A percentile compares a stretch with the other conserved stretches of the same genome.
Conservation (phyloP, 2,888 invertebrate species). For the Idaea dimidiata region DNA sequence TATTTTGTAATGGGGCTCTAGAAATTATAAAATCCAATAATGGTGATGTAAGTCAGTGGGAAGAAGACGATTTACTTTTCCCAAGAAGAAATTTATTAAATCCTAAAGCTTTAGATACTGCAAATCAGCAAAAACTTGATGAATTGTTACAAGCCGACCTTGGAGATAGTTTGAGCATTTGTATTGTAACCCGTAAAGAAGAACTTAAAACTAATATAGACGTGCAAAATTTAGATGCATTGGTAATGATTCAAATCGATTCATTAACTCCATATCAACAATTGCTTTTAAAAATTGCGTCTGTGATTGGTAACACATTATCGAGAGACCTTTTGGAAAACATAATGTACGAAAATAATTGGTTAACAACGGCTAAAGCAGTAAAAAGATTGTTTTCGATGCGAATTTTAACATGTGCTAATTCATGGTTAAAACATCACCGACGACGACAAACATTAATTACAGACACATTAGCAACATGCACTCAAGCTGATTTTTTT, state of each 20-base stretch:
- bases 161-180: constrained; percentile 51
- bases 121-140: constrained; percentile 54
- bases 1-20: constrained; percentile 71
- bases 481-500: constrained; percentile 26
- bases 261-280: constrained; percentile 82
- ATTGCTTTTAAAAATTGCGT: constrained; percentile 80
- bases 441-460: constrained; percentile 32
- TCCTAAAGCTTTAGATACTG: constrained; percentile 55
- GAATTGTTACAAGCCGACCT: constrained; percentile 45
- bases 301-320: constrained; percentile 79
- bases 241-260: constrained; percentile 78
- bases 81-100: constrained; percentile 51
- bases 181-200: constrained; percentile 56
- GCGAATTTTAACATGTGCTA: constrained; percentile 79
- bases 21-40: constrained; percentile 53
- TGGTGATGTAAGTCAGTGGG: constrained; percentile 45
- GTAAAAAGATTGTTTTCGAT: constrained; percentile 79
- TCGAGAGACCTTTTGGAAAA: constrained; percentile 75
- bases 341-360: constrained; percentile 77
- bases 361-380: constrained; percentile 70
- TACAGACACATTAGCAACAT: constrained; percentile 25
- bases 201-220: constrained; percentile 62
- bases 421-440: constrained; percentile 38
- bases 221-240: constrained; percentile 66
- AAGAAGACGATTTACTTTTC: constrained; percentile 58